These are phyloP conservation scores for Biston stratarius DNA, from an alignment of 2,888 invertebrate genomes.

Conservation along the genomic window DNA sequence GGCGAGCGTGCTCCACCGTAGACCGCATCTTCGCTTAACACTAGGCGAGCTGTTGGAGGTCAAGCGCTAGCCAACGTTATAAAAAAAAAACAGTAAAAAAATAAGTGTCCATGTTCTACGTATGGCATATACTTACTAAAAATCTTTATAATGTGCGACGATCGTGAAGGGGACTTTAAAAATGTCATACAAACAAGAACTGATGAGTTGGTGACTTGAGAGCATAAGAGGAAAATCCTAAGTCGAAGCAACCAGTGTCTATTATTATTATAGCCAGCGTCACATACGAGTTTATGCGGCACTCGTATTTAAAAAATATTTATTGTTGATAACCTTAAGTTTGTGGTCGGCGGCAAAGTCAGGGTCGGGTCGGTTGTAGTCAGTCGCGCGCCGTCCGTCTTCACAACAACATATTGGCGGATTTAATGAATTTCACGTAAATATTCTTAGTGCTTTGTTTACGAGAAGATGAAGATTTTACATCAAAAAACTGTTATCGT, in stretches of 20 bases:
- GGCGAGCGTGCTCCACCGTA: too few relatives aligned
- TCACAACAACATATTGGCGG: slow-evolving; percentile 52
- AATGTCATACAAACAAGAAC: slow-evolving; percentile 23
- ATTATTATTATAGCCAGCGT: slow-evolving; percentile 52
- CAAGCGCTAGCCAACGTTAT: too few relatives aligned
- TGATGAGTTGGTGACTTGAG: slow-evolving; percentile 11
- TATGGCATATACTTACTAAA: too few relatives aligned
- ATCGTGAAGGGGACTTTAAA: not conserved
- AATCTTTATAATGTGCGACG: not conserved
- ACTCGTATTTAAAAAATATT: slow-evolving; percentile 59
- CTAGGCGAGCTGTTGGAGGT: too few relatives aligned
- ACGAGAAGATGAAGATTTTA: slow-evolving; percentile 52
- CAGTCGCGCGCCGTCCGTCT: slow-evolving; percentile 66
- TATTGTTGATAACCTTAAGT: slow-evolving; percentile 73
- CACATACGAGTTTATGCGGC: slow-evolving; percentile 45
- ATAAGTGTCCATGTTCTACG: too few relatives aligned
- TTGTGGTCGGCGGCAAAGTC: slow-evolving; percentile 60
- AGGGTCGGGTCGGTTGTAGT: slow-evolving; percentile 64
- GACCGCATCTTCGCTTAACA: too few relatives aligned
- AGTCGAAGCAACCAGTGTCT: slow-evolving; percentile 41
- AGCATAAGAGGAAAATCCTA: slow-evolving; percentile 53
- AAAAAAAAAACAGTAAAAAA: too few relatives aligned
- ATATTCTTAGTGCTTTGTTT: slow-evolving; percentile 44
- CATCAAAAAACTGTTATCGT: slow-evolving; percentile 46
- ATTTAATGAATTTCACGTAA: slow-evolving; percentile 44